Evolutionary conservation across 2,888 invertebrate species (phyloP), one percentile per base, ranked within the genome.

Genomic region (Amblyjoppa fuscipennis): DNA sequence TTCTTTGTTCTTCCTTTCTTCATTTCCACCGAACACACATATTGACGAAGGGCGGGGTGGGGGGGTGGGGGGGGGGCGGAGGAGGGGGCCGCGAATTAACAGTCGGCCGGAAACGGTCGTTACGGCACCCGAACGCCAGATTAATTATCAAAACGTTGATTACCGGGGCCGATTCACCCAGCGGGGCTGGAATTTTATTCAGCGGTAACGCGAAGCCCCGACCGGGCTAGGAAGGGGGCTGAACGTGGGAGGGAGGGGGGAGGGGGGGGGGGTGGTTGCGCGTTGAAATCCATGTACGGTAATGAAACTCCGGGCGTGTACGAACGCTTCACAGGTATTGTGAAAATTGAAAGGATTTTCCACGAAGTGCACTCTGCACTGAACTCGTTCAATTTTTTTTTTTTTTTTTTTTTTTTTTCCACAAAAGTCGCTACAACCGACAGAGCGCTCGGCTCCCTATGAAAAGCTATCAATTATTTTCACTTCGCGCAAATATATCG

Each of bases 141-240:
- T 85, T 85, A 85, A 82, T 85, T 82, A 82, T 81, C 81, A 78
- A 85, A 78, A 79, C 85, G 85, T 85, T 85, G 85, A 85, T 85
- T 85, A 78, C 85, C 79, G 78, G 53, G 34, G 9, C 38, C 59
- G 59, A 66, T 56, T 34, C 73, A 34, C 73, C 59, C 61, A 38
- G 38, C 38, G 38, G 38, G 25, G 68, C 41, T 56, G 73, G 38
- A 53, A 74, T 74, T 74, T 80, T 70, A 70, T 71, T 71, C 69
- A 74, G 41, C 16, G 73, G 73, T 56, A 59, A 74, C 56, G 56
- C 73, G 41, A 45, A 28, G 61, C 20, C 25, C 56, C 76, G 28
- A 53, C 51, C 51, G 20, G 53, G 61, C 64, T 16, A 66, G 53
- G 38, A 5, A 0, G 38, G 38, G 38, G 4, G 7, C 4, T 38